phyloP scores from a whole-genome alignment of 2,113 vertebrate genomes.

The Meles meles region DNA sequence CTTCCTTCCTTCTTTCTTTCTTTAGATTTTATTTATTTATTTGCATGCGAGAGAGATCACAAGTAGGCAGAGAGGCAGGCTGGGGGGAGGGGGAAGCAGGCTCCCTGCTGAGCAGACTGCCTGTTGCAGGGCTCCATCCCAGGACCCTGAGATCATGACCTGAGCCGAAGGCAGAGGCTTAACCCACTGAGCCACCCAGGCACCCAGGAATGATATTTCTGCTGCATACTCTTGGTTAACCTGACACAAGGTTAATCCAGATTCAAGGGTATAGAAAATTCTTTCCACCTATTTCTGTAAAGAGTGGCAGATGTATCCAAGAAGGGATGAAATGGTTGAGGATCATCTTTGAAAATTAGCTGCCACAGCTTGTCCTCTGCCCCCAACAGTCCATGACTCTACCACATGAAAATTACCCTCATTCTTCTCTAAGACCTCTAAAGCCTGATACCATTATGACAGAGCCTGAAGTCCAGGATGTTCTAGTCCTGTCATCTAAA shows the following conservation, averaged over 20 bases:
- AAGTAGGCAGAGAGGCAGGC: no score
- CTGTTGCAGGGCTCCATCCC: no score
- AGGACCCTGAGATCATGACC: no score
- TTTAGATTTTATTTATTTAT: no score
- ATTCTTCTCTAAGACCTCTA: neutral
- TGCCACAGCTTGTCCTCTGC: neutral
- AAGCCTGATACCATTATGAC: neutral
- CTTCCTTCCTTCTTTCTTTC: neutral
- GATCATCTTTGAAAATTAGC: neutral
- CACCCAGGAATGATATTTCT: neutral
- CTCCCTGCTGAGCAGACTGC: no score
- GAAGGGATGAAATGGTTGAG: neutral
- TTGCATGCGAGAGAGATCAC: no score
- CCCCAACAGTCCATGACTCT: neutral
- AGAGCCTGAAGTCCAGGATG: neutral
- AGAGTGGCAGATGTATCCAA: rapidly evolving
- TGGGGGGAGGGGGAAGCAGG: no score
- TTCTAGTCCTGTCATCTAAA: neutral
- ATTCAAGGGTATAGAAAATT: neutral
- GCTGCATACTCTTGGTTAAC: neutral
- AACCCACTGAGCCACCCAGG: no score
- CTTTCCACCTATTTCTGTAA: neutral
- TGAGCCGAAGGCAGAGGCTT: no score
- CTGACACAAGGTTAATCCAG: neutral
- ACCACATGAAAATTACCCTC: neutral